Evolutionary conservation across 2,888 invertebrate species (phyloP).

Genomic region (Ophioninae sp.): DNA sequence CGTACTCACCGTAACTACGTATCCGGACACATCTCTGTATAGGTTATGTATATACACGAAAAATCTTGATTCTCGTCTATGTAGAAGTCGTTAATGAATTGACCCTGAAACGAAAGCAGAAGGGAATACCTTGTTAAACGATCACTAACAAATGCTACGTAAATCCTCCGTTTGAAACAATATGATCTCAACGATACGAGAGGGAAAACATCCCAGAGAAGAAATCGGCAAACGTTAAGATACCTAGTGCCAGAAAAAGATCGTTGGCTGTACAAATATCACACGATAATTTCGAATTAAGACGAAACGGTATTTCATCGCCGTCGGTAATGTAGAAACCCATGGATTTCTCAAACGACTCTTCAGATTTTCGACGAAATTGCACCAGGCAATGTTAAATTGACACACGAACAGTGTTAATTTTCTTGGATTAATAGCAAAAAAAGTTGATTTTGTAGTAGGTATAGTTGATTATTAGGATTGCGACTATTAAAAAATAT

Average conservation of each 20-base stretch:
- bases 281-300: neutral
- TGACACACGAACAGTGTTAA: too few relatives aligned
- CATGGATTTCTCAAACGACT: too few relatives aligned
- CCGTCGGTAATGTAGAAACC: too few relatives aligned
- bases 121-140: conserved; percentile 64
- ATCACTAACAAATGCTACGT: conserved; percentile 65
- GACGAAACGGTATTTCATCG: too few relatives aligned
- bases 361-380: too few relatives aligned
- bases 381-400: too few relatives aligned
- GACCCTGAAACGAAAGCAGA: conserved; percentile 58
- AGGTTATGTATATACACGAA: conserved; percentile 10
- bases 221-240: conserved; percentile 31
- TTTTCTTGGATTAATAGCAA: too few relatives aligned
- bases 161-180: conserved; percentile 61
- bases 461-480: too few relatives aligned
- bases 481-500: too few relatives aligned
- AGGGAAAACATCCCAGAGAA: conserved; percentile 29
- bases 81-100: conserved; percentile 63
- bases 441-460: too few relatives aligned
- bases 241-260: conserved; percentile 15
- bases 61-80: conserved; percentile 58
- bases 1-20: conserved; percentile 23
- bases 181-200: conserved; percentile 66
- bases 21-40: conserved; percentile 15
- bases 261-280: conserved; percentile 1